These are phyloP conservation scores for Pterocles burchelli DNA, from an alignment of 2,113 vertebrate genomes.

Conservation along the genomic window DNA sequence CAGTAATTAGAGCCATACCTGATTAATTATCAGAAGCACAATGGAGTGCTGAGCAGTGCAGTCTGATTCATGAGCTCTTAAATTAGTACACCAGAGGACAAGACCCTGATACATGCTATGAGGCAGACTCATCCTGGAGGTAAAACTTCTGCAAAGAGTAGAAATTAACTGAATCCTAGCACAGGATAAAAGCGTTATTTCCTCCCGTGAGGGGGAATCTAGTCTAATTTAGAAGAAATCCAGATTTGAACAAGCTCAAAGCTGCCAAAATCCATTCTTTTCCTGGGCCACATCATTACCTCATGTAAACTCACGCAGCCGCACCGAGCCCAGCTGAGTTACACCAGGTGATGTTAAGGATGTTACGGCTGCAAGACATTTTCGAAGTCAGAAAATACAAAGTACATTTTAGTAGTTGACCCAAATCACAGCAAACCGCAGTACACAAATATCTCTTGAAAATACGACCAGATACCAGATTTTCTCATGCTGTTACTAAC, in stretches of 20 bases:
- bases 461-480: background rate
- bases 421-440: background rate
- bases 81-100: conserved; percentile 52
- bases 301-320: background rate
- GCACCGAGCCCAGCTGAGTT: background rate
- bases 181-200: background rate
- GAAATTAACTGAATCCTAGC: conserved; percentile 9
- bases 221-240: conserved; percentile 8
- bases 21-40: conserved; percentile 70
- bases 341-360: background rate
- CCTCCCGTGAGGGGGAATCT: background rate
- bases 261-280: background rate
- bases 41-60: conserved; percentile 57
- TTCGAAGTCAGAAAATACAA: background rate
- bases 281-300: background rate
- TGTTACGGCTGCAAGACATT: background rate
- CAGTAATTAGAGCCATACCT: conserved; percentile 62
- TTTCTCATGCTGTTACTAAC: background rate
- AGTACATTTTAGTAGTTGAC: background rate
- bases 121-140: background rate
- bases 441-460: background rate
- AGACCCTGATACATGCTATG: background rate
- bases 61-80: conserved; percentile 68
- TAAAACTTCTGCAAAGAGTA: background rate
- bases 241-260: background rate